These are phyloP conservation scores for Drosophila mettleri DNA, from an alignment of 2,888 invertebrate genomes.

Conservation along the genomic window DNA sequence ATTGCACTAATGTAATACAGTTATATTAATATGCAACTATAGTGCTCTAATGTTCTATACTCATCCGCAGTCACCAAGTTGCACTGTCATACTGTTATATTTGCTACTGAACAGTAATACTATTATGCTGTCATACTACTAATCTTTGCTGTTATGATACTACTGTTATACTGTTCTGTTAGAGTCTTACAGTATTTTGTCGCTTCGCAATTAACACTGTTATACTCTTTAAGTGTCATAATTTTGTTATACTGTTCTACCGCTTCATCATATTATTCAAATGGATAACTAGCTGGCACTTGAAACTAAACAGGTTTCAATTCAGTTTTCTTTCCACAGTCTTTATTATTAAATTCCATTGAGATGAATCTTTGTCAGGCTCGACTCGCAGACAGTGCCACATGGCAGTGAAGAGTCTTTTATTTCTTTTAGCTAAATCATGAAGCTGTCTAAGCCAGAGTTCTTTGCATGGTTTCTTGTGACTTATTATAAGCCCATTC, in stretches of 20 bases:
- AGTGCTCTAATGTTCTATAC: no score
- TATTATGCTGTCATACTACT: not conserved
- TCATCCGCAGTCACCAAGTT: no score
- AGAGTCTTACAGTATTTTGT: not conserved
- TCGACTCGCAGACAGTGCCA: constrained; percentile 4
- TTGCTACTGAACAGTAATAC: no score
- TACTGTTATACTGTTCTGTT: not conserved
- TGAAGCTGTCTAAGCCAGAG: constrained; percentile 10
- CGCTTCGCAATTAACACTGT: no score
- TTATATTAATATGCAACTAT: no score
- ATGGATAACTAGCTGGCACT: not conserved
- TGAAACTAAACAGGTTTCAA: not conserved
- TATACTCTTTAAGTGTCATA: not conserved
- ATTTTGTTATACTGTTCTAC: not conserved
- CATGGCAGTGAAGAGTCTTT: constrained; percentile 2
- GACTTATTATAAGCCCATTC: constrained; percentile 25
- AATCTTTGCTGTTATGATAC: not conserved
- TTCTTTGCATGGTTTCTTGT: constrained; percentile 10
- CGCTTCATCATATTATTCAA: not conserved
- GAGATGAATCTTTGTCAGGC: constrained; percentile 5
- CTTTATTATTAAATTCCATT: constrained; percentile 1
- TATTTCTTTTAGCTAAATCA: constrained; percentile 7
- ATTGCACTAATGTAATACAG: not conserved
- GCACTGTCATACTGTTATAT: not conserved
- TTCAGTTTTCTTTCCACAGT: not conserved